Base-by-base conservation (phyloP, 2,797 vertebrate genomes). In the Acomys russatus region DNA sequence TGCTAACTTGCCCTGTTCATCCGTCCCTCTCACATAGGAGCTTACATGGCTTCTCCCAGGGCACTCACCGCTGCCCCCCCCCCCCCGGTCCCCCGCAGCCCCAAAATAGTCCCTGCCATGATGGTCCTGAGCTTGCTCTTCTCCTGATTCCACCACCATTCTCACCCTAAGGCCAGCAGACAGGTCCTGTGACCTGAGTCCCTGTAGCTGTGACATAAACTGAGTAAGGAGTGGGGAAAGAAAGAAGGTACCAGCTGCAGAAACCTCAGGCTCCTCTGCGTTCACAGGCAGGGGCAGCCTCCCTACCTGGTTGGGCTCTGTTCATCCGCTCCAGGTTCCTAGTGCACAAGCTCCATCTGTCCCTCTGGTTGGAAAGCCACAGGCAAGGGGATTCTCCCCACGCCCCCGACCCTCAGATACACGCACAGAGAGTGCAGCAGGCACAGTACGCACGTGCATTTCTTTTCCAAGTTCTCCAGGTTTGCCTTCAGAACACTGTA, bases 401-500 rank as follows among this genome's bases (percentile, higher is more conserved):
- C 25, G 38, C 6, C 12, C 56, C 54, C 12, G 9, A 9, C n/a
- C 68, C 25, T 30, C 38, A 33, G 38, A 35, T 4, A 28, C 73
- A 66, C 0, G 22, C 54, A n/a, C 30, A 51, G 30, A 90, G 30
- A 33, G 66, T 12, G 44, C 59, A 64, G 15, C 10, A 44, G 25
- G 74, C 22, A 0, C 3, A 3, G 90, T 86, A 99, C 99, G 98
- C 98, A 99, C 99, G 98, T 96, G 0, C 98, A 98, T 98, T 98
- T 99, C 94, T 98, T 98, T 96, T 99, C 98, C 89, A 99, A 96
- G 93, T 94, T 98, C 96, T 99, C 99, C 97, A 99, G 97, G 85
- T 98, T 99, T 18, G 97, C 98, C 98, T 99, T 99, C 92, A 99
- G 98, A 12, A 98, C 98, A 97, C 97, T 99, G 98, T 99, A 99